A percentile compares a stretch with the other conserved stretches of the same genome.
phyloP scores from a whole-genome alignment of 2,888 invertebrate species.

The Argyresthia goedartella region DNA sequence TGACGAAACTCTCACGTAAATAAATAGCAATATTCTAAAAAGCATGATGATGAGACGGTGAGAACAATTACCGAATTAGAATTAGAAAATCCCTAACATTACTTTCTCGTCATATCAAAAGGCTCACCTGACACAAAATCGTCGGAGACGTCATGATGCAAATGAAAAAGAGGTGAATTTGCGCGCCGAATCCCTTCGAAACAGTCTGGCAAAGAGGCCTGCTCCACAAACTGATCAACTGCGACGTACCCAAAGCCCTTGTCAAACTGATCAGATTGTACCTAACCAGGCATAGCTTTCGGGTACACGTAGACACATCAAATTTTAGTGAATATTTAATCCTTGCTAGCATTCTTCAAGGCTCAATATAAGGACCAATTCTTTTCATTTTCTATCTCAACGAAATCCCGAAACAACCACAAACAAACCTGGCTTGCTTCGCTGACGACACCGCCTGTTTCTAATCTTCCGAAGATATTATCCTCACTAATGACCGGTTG shows the following conservation, averaged over 20 bases:
- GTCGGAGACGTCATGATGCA: too few species aligned
- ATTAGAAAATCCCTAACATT: too few species aligned
- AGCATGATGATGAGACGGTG: too few species aligned
- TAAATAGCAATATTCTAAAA: too few species aligned
- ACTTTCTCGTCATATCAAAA: too few species aligned
- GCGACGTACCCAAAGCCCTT: neutral
- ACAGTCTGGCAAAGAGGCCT: neutral
- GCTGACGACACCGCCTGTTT: neutral
- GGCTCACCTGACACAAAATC: too few species aligned
- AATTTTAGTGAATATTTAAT: neutral
- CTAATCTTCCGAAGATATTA: neutral
- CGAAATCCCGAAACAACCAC: neutral
- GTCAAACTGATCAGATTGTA: neutral
- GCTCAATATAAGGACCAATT: too few species aligned
- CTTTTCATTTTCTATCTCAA: neutral
- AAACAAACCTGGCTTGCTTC: neutral
- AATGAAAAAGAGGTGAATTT: too few species aligned
- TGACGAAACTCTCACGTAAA: too few species aligned
- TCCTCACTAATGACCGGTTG: neutral
- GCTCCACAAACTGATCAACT: neutral
- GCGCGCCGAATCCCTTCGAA: neutral
- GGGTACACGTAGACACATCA: neutral
- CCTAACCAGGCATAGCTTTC: neutral
- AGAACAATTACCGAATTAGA: too few species aligned
- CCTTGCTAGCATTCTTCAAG: neutral